Percentiles rank a stretch among this genome's conserved stretches.
These are phyloP conservation scores for Apamea anceps DNA, from an alignment of 2,888 invertebrate species.

Conservation along the genomic window DNA sequence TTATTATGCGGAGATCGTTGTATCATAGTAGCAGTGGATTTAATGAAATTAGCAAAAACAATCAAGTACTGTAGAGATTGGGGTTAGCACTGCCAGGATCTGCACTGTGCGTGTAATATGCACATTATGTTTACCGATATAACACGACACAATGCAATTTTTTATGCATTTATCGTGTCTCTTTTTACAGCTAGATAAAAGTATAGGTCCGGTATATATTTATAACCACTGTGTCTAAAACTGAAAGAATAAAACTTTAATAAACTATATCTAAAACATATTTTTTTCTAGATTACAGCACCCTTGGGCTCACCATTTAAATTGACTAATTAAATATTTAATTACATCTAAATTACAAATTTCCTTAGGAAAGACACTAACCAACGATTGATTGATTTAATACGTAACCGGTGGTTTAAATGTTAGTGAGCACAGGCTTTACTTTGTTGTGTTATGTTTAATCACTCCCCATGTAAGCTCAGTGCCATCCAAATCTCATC, in stretches of 20 bases:
- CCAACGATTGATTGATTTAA: no score
- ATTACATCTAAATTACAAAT: no score
- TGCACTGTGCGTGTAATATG: not conserved
- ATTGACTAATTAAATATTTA: no score
- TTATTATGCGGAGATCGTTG: not conserved
- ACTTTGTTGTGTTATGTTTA: not conserved
- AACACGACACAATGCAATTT: not conserved
- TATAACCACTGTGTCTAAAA: not conserved
- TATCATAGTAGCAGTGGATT: not conserved
- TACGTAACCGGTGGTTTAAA: not conserved
- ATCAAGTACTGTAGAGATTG: not conserved
- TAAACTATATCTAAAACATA: not conserved
- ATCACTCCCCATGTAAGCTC: not conserved
- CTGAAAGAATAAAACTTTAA: not conserved
- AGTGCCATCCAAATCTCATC: not conserved
- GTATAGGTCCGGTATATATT: not conserved
- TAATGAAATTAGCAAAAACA: not conserved
- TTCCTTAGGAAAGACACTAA: not conserved
- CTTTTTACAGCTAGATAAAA: not conserved
- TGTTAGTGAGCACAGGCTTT: not conserved
- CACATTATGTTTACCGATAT: no score
- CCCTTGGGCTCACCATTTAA: no score
- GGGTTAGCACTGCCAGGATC: not conserved
- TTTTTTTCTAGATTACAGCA: not conserved
- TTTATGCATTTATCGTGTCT: not conserved